A percentile compares a stretch with the other conserved stretches of the same genome.
Conservation (phyloP, 2,113 vertebrate species). For the Pangasianodon gigas region DNA sequence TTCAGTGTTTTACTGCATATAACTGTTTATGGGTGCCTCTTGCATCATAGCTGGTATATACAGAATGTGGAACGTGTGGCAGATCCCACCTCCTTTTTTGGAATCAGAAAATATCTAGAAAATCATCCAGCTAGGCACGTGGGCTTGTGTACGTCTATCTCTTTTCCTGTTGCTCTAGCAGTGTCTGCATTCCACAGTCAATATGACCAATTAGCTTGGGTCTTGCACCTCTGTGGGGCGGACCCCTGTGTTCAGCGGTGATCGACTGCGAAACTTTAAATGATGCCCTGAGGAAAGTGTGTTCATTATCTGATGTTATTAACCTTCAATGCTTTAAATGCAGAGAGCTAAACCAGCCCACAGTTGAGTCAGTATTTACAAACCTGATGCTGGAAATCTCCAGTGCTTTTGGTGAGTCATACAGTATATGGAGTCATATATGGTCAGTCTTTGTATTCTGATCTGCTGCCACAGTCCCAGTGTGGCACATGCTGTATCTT, state of each 20-base stretch:
- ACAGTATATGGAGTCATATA: neutral
- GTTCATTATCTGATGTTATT: neutral
- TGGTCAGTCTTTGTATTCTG: too few species aligned
- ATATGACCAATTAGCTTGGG: neutral
- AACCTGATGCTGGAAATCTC: neutral
- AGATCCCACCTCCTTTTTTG: neutral
- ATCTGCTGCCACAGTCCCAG: neutral
- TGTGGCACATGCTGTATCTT: neutral
- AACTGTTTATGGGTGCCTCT: neutral
- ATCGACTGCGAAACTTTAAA: neutral
- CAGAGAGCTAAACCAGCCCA: neutral
- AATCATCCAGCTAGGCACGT: neutral
- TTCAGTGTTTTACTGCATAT: neutral
- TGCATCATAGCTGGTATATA: neutral
- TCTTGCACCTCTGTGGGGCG: neutral
- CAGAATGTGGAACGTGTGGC: neutral
- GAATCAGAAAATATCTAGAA: neutral
- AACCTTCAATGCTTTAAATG: neutral
- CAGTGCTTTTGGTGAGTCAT: neutral
- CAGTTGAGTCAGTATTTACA: neutral
- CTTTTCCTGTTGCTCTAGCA: neutral
- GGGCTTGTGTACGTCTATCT: neutral
- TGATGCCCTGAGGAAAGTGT: neutral
- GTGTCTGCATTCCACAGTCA: neutral
- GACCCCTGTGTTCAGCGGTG: neutral